A percentile compares a stretch with the other conserved stretches of the same genome.
Evolutionary conservation across 2,797 vertebrate species (phyloP).

Genomic region (Anomalospiza imberbis): DNA sequence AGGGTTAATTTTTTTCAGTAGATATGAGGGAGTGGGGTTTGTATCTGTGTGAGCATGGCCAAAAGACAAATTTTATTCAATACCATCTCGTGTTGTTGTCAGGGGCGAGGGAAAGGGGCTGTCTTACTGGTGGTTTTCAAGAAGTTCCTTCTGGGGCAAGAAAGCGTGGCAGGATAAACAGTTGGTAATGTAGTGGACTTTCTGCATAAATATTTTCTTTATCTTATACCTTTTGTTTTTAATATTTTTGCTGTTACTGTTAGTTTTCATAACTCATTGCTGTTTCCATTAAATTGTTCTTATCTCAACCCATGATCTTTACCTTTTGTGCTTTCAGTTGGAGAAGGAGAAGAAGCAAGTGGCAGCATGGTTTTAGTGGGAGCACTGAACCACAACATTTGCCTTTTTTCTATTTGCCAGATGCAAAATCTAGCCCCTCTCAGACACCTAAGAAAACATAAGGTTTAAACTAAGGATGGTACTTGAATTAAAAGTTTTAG

Average conservation of each 20-base stretch:
- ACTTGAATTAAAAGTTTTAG: background rate
- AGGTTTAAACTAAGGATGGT: background rate
- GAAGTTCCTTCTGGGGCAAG: background rate
- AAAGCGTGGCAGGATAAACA: fast-evolving
- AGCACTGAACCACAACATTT: background rate
- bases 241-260: background rate
- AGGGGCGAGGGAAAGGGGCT: too few relatives aligned
- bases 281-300: background rate
- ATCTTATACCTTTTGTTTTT: background rate
- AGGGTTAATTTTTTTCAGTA: background rate
- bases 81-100: too few relatives aligned
- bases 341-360: background rate
- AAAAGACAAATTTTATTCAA: background rate
- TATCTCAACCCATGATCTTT: background rate
- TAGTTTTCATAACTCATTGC: background rate
- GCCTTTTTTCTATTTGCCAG: background rate
- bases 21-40: background rate
- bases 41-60: background rate
- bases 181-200: background rate
- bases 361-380: background rate
- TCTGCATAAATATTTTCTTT: background rate
- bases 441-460: background rate
- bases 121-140: background rate
- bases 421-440: background rate
- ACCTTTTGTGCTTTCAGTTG: background rate